Evolutionary conservation across 2,113 vertebrate genomes (phyloP).

Genomic region (Silurus meridionalis): DNA sequence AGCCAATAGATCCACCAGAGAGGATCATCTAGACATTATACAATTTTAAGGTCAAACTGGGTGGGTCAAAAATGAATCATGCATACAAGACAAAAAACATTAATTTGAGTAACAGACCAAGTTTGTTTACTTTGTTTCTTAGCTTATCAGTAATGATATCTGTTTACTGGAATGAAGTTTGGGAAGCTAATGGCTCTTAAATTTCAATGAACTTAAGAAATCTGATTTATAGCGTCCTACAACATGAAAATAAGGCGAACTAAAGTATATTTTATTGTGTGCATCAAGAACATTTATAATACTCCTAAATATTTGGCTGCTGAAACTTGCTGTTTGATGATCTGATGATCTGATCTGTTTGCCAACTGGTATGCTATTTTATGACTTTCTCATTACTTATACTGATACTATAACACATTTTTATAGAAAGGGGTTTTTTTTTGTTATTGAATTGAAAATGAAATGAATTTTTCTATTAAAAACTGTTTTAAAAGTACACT

Average conservation of each 20-base stretch:
- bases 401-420: no score
- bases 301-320: neutral
- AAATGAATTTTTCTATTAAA: no score
- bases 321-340: neutral
- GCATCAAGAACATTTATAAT: neutral
- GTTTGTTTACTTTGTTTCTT: neutral
- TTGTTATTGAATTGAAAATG: no score
- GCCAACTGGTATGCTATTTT: neutral
- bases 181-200: neutral
- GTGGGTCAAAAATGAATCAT: slow-evolving; percentile 13
- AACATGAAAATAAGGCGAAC: neutral
- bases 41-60: slow-evolving; percentile 20
- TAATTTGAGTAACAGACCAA: neutral
- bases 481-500: no score
- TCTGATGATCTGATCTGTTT: neutral
- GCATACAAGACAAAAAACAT: slow-evolving; percentile 12
- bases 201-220: neutral
- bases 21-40: neutral
- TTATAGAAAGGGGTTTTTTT: no score
- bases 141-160: neutral
- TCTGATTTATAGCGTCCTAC: neutral
- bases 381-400: neutral
- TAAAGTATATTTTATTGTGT: neutral
- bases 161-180: neutral
- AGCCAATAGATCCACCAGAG: neutral